A percentile compares a stretch with the other conserved stretches of the same genome.
Evolutionary conservation across 1,140 invertebrate species (phyloP).

Genomic region (Zaprionus taronus): DNA sequence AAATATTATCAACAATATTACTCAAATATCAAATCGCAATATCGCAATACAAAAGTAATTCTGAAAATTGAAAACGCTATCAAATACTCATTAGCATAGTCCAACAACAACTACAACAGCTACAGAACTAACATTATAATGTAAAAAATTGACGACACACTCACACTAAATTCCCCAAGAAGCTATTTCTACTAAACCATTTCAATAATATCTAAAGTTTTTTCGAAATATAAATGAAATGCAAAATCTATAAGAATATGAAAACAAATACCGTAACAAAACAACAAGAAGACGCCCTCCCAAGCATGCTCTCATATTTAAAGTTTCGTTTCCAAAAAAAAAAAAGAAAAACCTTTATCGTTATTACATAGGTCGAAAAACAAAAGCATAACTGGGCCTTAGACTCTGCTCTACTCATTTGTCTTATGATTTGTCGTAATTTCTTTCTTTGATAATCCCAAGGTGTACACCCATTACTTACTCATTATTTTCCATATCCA

Average conservation of each 20-base stretch:
- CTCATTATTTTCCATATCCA: constrained; percentile 5
- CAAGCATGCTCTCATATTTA: constrained; percentile 83
- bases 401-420: constrained; percentile 61
- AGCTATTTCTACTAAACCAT: constrained; percentile 24
- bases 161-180: constrained; percentile 20
- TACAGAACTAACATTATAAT: constrained; percentile 39
- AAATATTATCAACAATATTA: constrained; percentile 20
- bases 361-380: constrained; percentile 46
- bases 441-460: not conserved
- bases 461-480: constrained; percentile 1
- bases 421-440: constrained; percentile 29
- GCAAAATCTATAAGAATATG: constrained; percentile 27
- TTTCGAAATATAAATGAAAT: constrained; percentile 38
- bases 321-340: constrained; percentile 68
- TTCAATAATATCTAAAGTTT: constrained; percentile 32
- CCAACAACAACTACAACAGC: constrained; percentile 41
- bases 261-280: constrained; percentile 29
- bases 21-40: not conserved
- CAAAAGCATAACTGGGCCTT: constrained; percentile 57
- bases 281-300: constrained; percentile 72
- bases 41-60: constrained; percentile 40
- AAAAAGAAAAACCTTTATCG: constrained; percentile 39
- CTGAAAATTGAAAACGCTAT: constrained; percentile 63
- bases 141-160: constrained; percentile 28
- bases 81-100: constrained; percentile 67